A percentile compares a stretch with the other conserved stretches of the same genome.
Conservation (phyloP, 2,113 vertebrate species). For the Dascyllus trimaculatus region DNA sequence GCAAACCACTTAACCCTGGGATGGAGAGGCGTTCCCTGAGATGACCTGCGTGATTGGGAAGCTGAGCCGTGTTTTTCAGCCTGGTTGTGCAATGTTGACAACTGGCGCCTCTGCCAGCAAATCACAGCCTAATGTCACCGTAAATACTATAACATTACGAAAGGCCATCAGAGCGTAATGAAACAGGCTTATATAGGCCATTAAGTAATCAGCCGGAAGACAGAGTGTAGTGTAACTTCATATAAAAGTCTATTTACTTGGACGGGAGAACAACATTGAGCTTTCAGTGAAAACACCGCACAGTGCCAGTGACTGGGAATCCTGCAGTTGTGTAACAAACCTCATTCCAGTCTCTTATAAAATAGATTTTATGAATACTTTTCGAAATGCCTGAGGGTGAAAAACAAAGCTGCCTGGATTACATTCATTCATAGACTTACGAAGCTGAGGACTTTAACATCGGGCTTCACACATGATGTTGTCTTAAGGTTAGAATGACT, state of each 20-base stretch:
- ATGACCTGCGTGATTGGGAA: conserved; percentile 39
- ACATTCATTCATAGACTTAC: background rate
- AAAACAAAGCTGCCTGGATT: background rate
- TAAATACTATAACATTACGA: conserved; percentile 20
- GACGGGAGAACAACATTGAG: background rate
- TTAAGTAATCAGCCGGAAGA: conserved; percentile 23
- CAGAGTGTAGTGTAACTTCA: conserved; percentile 12
- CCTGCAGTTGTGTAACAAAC: conserved; percentile 8
- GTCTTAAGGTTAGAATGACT: too few species aligned
- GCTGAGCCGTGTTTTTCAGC: conserved; percentile 35
- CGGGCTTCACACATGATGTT: background rate
- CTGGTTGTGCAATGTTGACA: conserved; percentile 18
- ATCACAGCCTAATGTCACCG: conserved; percentile 22
- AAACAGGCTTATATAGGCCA: conserved; percentile 2
- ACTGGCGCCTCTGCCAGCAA: conserved; percentile 14
- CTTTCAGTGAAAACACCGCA: background rate
- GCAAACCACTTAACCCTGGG: conserved; percentile 24
- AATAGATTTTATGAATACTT: background rate
- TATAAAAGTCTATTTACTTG: conserved; percentile 1
- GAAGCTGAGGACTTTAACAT: background rate
- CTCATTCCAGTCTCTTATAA: background rate
- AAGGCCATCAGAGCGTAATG: conserved; percentile 28
- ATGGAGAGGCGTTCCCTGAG: conserved; percentile 39
- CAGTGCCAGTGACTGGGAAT: background rate
- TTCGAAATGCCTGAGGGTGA: background rate